Base-by-base conservation (phyloP, 2,888 invertebrate species). In the Drosophila dives region DNA sequence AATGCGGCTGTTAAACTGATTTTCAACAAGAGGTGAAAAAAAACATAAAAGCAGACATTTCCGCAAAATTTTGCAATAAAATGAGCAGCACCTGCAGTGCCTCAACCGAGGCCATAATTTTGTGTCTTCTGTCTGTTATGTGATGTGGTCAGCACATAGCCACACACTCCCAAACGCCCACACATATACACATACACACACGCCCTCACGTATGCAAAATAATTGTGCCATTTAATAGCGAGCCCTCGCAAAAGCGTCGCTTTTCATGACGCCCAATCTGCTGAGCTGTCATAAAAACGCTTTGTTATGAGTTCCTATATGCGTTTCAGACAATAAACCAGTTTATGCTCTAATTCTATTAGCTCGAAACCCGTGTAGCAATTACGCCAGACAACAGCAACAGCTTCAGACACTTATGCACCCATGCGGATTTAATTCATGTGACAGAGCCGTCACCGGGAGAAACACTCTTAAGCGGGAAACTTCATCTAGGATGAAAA, bases 281-380 rank as follows among this genome's bases (percentile, higher is more conserved):
- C 81, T 72, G 72, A 60, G 68, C 81, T 81, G 83, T 80, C 85
- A 83, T 86, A 86, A 87, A 85, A 84, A 65, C 73, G 83, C 75
- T 78, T 82, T 82, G 81, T 82, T 80, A 74, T 75, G 70, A 54
- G 75, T 64, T 56, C 40, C 38, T 49, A 64, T 69, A 53, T 65
- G 51, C 42, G 50, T 63, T 59, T 70, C 73, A 67, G 82, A 77
- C 81, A 81, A 86, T 86, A 86, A 86, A 86, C 84, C 78, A 77
- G 83, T 86, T 86, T 86, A 86, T 86, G 83, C 70, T 83, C 86
- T 86, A 86, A 86, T 86, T 86, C 86, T 86, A 86, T 86, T 86
- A 86, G 86, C 80, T 70, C 54, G 72, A 75, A 81, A 74, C 69
- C 77, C 85, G 80, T 85, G 85, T 82, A 84, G 76, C 83, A 85